A percentile compares a stretch with the other conserved stretches of the same genome.
Evolutionary conservation across 37 sponge, comb jelly and placozoan species (phyloP).

Genomic region (Haliclona indistincta): DNA sequence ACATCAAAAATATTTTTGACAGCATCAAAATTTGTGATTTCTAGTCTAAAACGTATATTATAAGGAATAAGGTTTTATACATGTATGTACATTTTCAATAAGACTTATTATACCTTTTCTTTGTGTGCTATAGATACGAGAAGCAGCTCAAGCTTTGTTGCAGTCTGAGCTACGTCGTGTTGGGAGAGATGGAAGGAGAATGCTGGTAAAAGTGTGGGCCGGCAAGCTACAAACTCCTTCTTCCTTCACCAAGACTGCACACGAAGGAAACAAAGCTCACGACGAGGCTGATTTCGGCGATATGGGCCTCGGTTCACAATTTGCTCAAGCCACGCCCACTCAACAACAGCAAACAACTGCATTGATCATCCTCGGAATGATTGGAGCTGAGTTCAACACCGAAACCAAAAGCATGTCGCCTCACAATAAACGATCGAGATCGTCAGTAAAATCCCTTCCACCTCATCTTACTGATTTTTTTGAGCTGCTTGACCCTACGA

Average conservation of each 20-base stretch:
- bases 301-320: constrained; percentile 6
- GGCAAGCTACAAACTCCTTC: constrained; percentile 60
- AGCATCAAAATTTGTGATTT: no score
- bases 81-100: no score
- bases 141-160: constrained; percentile 90
- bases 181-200: constrained; percentile 39
- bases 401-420: not conserved
- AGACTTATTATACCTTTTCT: not conserved
- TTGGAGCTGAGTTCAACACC: constrained; percentile 85
- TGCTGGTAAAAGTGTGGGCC: constrained; percentile 67
- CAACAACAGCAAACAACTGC: constrained; percentile 86
- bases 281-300: constrained; percentile 1
- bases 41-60: no score
- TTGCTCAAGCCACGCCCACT: constrained; percentile 29
- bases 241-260: not conserved
- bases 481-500: constrained; percentile 54
- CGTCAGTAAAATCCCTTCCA: not conserved
- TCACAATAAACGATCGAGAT: not conserved
- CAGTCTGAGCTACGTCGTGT: constrained; percentile 84
- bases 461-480: not conserved
- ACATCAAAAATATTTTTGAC: no score
- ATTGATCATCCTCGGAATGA: constrained; percentile 86
- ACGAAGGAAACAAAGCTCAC: constrained; percentile 11
- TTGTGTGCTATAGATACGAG: constrained; percentile 65
- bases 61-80: no score